A percentile compares a stretch with the other conserved stretches of the same genome.
Conservation (phyloP, 2,113 vertebrate genomes). For the Pao palembangensis region DNA sequence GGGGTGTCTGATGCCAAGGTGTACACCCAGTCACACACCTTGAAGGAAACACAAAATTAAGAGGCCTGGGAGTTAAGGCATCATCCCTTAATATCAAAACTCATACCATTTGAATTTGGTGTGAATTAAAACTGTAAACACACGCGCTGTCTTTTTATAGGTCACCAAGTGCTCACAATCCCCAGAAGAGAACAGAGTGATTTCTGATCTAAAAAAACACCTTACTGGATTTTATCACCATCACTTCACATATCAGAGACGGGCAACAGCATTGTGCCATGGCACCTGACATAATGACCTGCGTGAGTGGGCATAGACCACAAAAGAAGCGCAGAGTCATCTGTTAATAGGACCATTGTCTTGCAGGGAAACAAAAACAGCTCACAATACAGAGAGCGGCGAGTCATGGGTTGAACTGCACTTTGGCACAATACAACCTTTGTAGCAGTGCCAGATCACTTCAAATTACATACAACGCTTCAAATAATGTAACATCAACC, state of each 20-base stretch:
- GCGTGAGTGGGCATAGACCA: conserved; percentile 34
- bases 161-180: too few relatives aligned
- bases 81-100: neutral
- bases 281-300: conserved; percentile 32
- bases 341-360: conserved; percentile 59
- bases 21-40: conserved; percentile 94
- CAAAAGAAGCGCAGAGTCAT: conserved; percentile 69
- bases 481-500: too few relatives aligned
- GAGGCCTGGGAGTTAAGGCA: neutral
- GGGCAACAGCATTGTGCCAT: conserved; percentile 6
- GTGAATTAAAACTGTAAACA: too few relatives aligned
- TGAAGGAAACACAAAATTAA: conserved; percentile 15
- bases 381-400: conserved; percentile 32
- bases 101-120: neutral
- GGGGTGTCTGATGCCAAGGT: conserved; percentile 84
- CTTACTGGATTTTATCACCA: conserved; percentile 1
- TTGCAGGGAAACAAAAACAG: conserved; percentile 47
- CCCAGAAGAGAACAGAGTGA: too few relatives aligned
- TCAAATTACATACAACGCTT: neutral
- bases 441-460: conserved; percentile 33
- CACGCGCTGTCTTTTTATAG: too few relatives aligned
- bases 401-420: conserved; percentile 24
- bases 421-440: conserved; percentile 33
- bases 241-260: neutral
- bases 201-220: neutral